A percentile compares a stretch with the other conserved stretches of the same genome.
phyloP scores from a whole-genome alignment of 1,140 invertebrate species.

The Triops longicaudatus region DNA sequence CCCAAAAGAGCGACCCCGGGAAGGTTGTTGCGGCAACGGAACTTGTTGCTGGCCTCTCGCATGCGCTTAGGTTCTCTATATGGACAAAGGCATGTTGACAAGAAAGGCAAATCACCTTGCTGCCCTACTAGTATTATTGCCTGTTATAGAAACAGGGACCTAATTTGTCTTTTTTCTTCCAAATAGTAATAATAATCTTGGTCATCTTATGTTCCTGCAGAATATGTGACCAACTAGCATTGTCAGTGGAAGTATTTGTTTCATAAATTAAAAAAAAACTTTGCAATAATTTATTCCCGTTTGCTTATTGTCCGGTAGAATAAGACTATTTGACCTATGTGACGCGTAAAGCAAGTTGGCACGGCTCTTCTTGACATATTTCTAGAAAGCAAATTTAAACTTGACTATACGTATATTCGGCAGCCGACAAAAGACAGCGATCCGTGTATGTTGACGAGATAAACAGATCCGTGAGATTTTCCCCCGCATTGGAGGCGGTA shows the following conservation, averaged over 20 bases:
- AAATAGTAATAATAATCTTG: too few relatives aligned
- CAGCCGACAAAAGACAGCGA: neutral
- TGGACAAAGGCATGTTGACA: slow-evolving; percentile 2
- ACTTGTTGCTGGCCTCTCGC: neutral
- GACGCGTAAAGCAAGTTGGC: too few relatives aligned
- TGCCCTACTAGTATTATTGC: neutral
- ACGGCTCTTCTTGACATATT: too few relatives aligned
- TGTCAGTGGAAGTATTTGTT: too few relatives aligned
- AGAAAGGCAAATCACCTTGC: slow-evolving; percentile 7
- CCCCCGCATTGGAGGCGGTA: neutral
- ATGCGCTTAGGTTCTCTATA: slow-evolving; percentile 12
- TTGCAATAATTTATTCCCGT: too few relatives aligned
- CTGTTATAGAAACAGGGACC: neutral
- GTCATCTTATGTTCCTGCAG: too few relatives aligned
- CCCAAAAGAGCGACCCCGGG: slow-evolving; percentile 1
- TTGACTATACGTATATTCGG: neutral
- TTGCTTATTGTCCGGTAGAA: too few relatives aligned
- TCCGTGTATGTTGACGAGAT: neutral
- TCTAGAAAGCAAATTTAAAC: neutral
- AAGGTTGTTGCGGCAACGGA: slow-evolving; percentile 11
- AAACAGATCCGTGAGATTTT: neutral
- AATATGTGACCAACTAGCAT: too few relatives aligned
- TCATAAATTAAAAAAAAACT: too few relatives aligned
- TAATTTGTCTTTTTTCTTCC: too few relatives aligned
- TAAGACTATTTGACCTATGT: too few relatives aligned